Evolutionary conservation across 2,888 invertebrate genomes (phyloP), one percentile per base, ranked within the genome.

Genomic region (Rhodophaea formosa): DNA sequence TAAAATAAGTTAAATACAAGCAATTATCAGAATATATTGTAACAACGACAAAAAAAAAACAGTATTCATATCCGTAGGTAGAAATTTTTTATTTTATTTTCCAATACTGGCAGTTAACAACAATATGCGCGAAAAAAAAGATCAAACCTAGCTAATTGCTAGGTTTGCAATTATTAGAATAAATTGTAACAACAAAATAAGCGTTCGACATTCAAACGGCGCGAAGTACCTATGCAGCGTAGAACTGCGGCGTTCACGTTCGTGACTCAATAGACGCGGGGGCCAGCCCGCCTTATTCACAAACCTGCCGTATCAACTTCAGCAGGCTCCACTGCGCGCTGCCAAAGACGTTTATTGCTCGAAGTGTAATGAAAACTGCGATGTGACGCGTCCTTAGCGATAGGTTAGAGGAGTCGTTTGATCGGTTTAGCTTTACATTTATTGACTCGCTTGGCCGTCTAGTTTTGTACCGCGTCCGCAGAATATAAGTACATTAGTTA

Each of bases 201-300:
- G 12, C 17, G 51, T 51, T 35, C 51, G 51, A 35, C 15, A 16
- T 51, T 51, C 49, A 46, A 29, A 46, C n/a, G 17, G 46, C 39
- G 32, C 32, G 51, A 51, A 51, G 30, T 17, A n/a, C n/a, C n/a
- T n/a, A 51, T 51, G 51, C 51, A 51, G 51, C 51, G 5, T 16
- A 7, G 35, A 51, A 35, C 39, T 51, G 51, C 51, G 35, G 51
- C 32, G 15, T 51, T 30, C 47, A n/a, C n/a, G n/a, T 49, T 51
- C 51, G 35, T 51, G 51, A 51, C 51, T 51, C 51, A 51, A 51
- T 51, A 51, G 35, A 35, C 17, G 35, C 17, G 51, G 51, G 16
- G 35, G 35, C 51, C 51, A 51, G 35, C 10, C 32, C 12, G 10
- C 35, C 8, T 39, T 35, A 51, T 35, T 51, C 51, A 51, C 39